These are phyloP conservation scores for Neopelma chrysocephalum DNA, from an alignment of 2,797 vertebrate genomes.

Conservation along the genomic window DNA sequence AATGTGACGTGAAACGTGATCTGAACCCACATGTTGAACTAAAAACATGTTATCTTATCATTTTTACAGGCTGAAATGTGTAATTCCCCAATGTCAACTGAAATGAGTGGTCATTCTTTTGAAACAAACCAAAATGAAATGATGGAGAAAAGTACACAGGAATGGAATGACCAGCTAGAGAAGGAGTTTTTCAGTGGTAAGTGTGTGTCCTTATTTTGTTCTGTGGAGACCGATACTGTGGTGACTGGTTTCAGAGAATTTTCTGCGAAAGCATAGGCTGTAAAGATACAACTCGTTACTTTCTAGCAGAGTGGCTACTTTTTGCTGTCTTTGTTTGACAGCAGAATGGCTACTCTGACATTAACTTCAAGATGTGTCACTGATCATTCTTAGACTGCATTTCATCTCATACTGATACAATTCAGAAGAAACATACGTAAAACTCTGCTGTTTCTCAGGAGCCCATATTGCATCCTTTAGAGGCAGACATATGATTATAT, in stretches of 20 bases:
- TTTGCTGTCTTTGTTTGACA: background rate
- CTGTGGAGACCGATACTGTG: background rate
- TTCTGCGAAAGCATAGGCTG: background rate
- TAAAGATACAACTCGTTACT: background rate
- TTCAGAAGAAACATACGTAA: background rate
- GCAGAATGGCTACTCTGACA: background rate
- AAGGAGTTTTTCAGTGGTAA: slow-evolving; percentile 79
- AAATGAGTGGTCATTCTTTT: slow-evolving; percentile 13
- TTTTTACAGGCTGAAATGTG: slow-evolving; percentile 67
- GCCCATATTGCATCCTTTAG: background rate
- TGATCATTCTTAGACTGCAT: background rate
- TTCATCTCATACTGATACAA: background rate
- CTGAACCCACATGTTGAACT: background rate
- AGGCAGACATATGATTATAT: background rate
- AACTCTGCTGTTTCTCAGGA: background rate
- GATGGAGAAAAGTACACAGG: slow-evolving; percentile 51
- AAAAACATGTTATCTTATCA: slow-evolving; percentile 16
- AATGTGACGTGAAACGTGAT: background rate
- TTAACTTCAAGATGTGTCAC: background rate
- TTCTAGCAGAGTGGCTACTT: background rate
- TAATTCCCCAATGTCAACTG: slow-evolving; percentile 25
- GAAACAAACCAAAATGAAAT: slow-evolving; percentile 45
- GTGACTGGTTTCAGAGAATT: background rate
- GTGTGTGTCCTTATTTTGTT: background rate
- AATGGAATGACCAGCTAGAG: slow-evolving; percentile 73